Conservation (phyloP, 2,888 invertebrate genomes). For the Aporophyla nigra region DNA sequence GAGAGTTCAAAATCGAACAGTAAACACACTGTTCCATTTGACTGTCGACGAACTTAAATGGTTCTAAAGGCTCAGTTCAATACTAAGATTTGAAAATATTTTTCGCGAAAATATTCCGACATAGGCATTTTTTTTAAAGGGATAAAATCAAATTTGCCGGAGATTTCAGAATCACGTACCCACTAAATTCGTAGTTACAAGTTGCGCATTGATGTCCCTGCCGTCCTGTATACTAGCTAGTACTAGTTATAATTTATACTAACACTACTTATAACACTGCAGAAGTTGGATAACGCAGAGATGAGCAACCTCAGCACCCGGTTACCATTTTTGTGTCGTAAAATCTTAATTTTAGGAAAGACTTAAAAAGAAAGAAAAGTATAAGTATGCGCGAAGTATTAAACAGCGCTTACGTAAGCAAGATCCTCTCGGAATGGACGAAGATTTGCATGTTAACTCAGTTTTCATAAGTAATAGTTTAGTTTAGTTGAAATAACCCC, state of each 20-base stretch:
- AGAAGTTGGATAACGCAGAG: slow-evolving; percentile 29
- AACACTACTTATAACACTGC: slow-evolving; percentile 32
- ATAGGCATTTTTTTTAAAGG: no score
- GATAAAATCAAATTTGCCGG: no score
- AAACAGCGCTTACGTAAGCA: slow-evolving; percentile 78
- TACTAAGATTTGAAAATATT: no score
- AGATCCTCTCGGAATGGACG: slow-evolving; percentile 79
- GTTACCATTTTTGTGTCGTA: slow-evolving; percentile 64
- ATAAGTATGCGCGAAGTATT: slow-evolving; percentile 76
- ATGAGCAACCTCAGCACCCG: slow-evolving; percentile 48
- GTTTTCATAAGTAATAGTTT: slow-evolving; percentile 87
- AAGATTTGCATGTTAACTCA: slow-evolving; percentile 88
- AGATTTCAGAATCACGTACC: no score
- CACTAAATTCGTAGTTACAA: no score
- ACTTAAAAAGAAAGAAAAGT: slow-evolving; percentile 71
- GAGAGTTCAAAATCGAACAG: no score
- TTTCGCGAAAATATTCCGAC: no score
- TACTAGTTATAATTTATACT: not conserved
- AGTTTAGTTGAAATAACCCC: slow-evolving; percentile 82
- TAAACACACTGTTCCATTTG: no score
- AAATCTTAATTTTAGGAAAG: slow-evolving; percentile 69
- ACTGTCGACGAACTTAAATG: no score
- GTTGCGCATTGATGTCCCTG: no score
- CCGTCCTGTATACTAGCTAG: no score
- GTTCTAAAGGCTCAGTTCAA: no score